phyloP scores from a whole-genome alignment of 2,113 vertebrate species.

The Calypte anna region DNA sequence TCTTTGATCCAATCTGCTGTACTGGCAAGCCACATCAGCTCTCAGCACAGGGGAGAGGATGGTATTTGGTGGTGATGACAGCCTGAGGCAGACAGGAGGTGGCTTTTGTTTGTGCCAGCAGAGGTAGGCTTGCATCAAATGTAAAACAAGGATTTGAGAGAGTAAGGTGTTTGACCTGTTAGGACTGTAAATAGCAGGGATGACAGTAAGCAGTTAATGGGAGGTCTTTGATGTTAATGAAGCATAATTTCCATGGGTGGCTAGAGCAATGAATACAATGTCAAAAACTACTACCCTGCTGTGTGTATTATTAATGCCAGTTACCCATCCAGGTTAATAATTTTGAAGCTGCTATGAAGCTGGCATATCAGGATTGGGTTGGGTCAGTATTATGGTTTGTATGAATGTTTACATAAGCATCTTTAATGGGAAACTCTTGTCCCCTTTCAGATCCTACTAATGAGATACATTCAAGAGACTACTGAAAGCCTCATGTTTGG shows the following conservation, averaged over 20 bases:
- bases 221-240: not conserved
- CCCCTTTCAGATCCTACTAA: not conserved
- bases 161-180: not conserved
- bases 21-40: not conserved
- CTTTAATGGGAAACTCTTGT: not conserved
- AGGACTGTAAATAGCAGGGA: not conserved
- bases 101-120: not conserved
- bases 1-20: not conserved
- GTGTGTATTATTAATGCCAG: not conserved
- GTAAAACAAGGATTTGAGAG: not conserved
- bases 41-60: not conserved
- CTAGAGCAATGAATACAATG: not conserved
- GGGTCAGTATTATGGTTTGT: not conserved
- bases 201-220: not conserved
- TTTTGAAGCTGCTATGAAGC: not conserved
- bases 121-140: not conserved
- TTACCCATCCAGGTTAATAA: not conserved
- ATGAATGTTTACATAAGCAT: rapidly evolving
- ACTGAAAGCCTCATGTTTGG: not conserved
- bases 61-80: too few species aligned
- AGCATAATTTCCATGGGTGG: not conserved
- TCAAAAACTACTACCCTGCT: not conserved
- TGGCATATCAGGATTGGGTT: not conserved
- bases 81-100: not conserved
- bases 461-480: not conserved